These are phyloP conservation scores for Heliconius erato DNA, from an alignment of 2,888 invertebrate species.

Conservation along the genomic window DNA sequence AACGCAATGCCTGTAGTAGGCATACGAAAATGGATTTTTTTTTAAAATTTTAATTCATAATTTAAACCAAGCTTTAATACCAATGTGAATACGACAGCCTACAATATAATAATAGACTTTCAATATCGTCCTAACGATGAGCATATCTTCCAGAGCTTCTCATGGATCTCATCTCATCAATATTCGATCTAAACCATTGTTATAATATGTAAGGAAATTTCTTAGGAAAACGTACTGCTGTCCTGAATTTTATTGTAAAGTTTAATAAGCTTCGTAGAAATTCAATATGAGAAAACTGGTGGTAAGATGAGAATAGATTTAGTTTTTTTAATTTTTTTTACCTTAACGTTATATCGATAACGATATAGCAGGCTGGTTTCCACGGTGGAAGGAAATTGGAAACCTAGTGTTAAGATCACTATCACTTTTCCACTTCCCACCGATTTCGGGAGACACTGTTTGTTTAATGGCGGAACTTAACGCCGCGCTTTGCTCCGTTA, in stretches of 20 bases:
- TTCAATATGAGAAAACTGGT: neutral
- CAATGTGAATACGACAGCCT: conserved; percentile 11
- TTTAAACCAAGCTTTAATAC: neutral
- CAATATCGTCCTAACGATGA: conserved; percentile 18
- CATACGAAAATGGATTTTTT: too few relatives aligned
- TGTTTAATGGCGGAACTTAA: too few relatives aligned
- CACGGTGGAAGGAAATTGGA: too few relatives aligned
- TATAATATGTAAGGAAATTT: neutral
- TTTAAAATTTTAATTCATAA: neutral
- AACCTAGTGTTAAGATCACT: too few relatives aligned
- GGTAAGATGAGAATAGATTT: neutral
- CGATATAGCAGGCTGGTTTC: too few relatives aligned
- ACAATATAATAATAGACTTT: conserved; percentile 17
- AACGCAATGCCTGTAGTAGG: too few relatives aligned
- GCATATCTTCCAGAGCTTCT: neutral
- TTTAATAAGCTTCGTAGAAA: neutral
- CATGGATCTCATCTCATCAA: neutral
- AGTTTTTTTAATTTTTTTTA: neutral
- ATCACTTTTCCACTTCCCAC: too few relatives aligned
- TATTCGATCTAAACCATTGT: conserved; percentile 10
- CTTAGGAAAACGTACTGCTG: neutral
- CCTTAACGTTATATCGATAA: too few relatives aligned
- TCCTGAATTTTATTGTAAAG: neutral
- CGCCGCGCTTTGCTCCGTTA: too few relatives aligned
- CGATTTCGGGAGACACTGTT: too few relatives aligned